Evolutionary conservation across 2,113 vertebrate genomes (phyloP).

Genomic region (Geothlypis trichas): DNA sequence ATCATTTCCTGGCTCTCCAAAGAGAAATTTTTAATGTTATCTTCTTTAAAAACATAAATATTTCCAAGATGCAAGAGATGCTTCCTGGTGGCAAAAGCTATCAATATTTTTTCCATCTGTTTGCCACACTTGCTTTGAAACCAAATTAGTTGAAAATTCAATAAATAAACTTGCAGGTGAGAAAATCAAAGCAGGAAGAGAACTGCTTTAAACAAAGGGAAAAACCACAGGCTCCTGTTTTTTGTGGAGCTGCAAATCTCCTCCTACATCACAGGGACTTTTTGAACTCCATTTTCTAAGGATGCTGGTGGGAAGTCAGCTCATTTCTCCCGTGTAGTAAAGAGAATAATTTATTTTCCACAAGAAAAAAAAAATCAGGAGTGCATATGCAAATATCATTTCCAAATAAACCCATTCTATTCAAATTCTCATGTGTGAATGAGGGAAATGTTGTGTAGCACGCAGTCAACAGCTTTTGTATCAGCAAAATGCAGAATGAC

Average conservation of each 20-base stretch:
- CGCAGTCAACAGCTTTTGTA: accelerated
- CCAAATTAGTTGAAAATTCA: neutral
- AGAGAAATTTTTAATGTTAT: neutral
- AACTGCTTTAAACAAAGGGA: neutral
- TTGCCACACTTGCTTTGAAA: neutral
- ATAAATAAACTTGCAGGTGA: neutral
- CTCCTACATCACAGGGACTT: neutral
- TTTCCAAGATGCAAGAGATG: neutral
- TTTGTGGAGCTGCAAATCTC: neutral
- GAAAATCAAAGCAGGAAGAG: neutral
- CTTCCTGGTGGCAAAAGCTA: neutral
- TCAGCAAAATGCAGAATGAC: neutral
- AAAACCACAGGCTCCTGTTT: neutral
- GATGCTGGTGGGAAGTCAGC: neutral
- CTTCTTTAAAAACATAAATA: neutral
- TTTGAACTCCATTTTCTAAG: neutral
- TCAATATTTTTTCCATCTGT: neutral
- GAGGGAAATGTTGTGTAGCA: neutral
- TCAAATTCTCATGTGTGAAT: neutral
- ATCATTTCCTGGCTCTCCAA: neutral
- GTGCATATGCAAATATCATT: neutral
- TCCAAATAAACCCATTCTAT: neutral
- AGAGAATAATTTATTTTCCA: constrained; percentile 2
- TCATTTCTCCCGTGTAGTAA: neutral
- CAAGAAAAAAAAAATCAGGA: neutral